Conservation (phyloP, 1,140 invertebrate genomes). For the Drosophila jambulina region DNA sequence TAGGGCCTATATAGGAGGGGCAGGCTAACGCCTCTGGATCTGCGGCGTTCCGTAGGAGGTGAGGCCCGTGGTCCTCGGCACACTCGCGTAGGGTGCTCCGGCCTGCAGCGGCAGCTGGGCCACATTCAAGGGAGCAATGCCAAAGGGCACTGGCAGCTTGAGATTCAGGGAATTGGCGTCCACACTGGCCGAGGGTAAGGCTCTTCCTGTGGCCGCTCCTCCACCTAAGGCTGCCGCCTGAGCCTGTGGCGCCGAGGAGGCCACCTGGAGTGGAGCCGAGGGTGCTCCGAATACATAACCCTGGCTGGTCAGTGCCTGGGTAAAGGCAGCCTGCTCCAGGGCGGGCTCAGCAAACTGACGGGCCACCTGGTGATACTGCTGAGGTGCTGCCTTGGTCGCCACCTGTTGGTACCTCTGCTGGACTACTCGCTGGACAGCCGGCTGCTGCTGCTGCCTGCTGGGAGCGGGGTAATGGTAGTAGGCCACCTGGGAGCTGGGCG, state of each 20-base stretch:
- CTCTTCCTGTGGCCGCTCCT: constrained; percentile 23
- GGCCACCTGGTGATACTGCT: constrained; percentile 53
- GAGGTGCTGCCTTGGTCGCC: constrained; percentile 1
- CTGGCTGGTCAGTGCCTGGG: constrained; percentile 72
- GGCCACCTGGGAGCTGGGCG: constrained; percentile 65
- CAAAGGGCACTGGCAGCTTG: constrained; percentile 75
- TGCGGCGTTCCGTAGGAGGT: constrained; percentile 78
- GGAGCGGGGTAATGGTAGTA: constrained; percentile 76
- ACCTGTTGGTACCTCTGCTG: constrained; percentile 36
- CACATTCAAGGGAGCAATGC: constrained; percentile 72
- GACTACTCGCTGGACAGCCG: constrained; percentile 4
- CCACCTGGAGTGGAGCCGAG: constrained; percentile 29
- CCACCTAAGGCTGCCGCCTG: constrained; percentile 1
- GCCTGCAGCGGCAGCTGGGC: constrained; percentile 75
- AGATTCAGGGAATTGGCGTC: constrained; percentile 72
- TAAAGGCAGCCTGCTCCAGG: constrained; percentile 77
- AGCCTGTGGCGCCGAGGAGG: constrained; percentile 8
- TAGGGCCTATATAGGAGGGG: constrained; percentile 8
- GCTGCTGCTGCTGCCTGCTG: constrained; percentile 15
- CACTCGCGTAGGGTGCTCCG: constrained; percentile 68
- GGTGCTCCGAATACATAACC: constrained; percentile 67
- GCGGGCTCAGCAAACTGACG: constrained; percentile 61
- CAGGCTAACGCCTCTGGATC: constrained; percentile 65
- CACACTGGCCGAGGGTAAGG: constrained; percentile 24
- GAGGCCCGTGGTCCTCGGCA: constrained; percentile 69